Evolutionary conservation across 2,888 invertebrate species (phyloP).

Genomic region (Sarcophaga variegata): DNA sequence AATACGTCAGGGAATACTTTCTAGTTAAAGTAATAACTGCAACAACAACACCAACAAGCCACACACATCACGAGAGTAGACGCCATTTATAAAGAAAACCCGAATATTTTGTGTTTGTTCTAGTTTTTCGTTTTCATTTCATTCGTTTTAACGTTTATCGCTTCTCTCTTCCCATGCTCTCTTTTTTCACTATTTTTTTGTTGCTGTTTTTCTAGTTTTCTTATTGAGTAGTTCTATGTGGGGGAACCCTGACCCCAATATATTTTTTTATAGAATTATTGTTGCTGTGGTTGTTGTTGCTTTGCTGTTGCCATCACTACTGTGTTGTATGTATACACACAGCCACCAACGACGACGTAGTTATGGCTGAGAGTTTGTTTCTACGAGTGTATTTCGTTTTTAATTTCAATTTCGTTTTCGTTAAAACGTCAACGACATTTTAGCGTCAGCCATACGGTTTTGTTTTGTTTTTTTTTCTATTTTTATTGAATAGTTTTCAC

Average conservation of each 20-base stretch:
- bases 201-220: conserved; percentile 14
- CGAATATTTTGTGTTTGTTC: not conserved
- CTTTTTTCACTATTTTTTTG: not conserved
- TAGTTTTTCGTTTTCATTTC: not conserved
- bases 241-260: conserved; percentile 67
- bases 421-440: conserved; percentile 66
- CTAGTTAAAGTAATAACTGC: conserved; percentile 45
- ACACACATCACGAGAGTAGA: not conserved
- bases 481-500: conserved; percentile 38
- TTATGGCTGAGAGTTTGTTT: conserved; percentile 20
- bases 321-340: not conserved
- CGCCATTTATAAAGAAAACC: not conserved
- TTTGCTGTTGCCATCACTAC: conserved; percentile 19
- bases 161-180: no score
- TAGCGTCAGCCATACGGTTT: conserved; percentile 59
- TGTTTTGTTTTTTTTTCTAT: not conserved
- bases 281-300: conserved; percentile 23
- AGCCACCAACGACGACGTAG: conserved; percentile 23
- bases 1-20: conserved; percentile 43
- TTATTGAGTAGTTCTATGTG: conserved; percentile 50
- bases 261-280: conserved; percentile 33
- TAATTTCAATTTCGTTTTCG: conserved; percentile 65
- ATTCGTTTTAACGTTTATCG: not conserved
- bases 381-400: not conserved
- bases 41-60: conserved; percentile 31